phyloP scores from a whole-genome alignment of 2,888 invertebrate species.

The Drosophila pegasa region DNA sequence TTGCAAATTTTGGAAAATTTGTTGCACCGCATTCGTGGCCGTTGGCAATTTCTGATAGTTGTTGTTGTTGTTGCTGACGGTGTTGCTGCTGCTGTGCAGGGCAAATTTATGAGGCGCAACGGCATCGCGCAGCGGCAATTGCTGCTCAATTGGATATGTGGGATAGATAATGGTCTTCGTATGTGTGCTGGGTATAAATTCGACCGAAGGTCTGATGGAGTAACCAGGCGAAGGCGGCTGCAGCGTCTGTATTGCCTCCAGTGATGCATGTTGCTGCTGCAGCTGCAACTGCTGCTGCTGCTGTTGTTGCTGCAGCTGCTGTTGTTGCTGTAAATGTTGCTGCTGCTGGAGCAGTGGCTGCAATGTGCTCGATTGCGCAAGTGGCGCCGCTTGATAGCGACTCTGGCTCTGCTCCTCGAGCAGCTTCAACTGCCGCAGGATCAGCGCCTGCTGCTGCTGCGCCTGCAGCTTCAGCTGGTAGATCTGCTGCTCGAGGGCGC shows the following conservation, averaged over 20 bases:
- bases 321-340: constrained; percentile 11
- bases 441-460: constrained; percentile 89
- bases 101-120: constrained; percentile 85
- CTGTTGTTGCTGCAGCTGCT: constrained; percentile 20
- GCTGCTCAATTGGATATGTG: constrained; percentile 85
- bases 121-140: constrained; percentile 87
- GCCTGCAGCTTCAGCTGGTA: constrained; percentile 88
- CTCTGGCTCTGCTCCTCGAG: constrained; percentile 86
- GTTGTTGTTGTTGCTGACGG: constrained; percentile 52
- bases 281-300: constrained; percentile 23
- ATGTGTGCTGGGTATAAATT: constrained; percentile 83
- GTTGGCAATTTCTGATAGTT: constrained; percentile 62
- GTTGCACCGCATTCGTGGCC: constrained; percentile 75
- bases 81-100: constrained; percentile 47
- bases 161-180: constrained; percentile 75
- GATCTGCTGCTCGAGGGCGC: constrained; percentile 89
- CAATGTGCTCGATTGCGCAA: constrained; percentile 68
- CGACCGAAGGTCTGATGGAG: constrained; percentile 84
- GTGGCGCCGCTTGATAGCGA: constrained; percentile 53
- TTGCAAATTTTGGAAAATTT: constrained; percentile 81
- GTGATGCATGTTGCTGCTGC: constrained; percentile 79
- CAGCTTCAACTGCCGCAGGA: constrained; percentile 88
- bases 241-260: constrained; percentile 68
- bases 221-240: constrained; percentile 77
- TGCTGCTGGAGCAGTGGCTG: constrained; percentile 49